Evolutionary conservation across 2,888 invertebrate species (phyloP), one percentile per base, ranked within the genome.

Genomic region (Dolomedes plantarius): DNA sequence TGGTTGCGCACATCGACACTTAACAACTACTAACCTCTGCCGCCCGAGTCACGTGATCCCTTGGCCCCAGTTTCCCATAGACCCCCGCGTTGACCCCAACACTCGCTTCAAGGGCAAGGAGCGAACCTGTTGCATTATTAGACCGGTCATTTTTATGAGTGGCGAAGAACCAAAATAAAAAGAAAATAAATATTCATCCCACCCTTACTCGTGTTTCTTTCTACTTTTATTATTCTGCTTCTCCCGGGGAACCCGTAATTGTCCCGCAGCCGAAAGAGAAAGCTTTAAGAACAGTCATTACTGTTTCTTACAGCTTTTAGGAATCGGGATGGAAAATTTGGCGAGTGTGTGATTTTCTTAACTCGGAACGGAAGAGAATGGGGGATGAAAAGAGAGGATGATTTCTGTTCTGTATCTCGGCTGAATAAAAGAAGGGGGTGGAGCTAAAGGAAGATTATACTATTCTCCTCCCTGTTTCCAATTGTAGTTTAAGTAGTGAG

Each of bases 61-160:
- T 77, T 77, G 83, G 83, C 83, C 83, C 77, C 77, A 85, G 83
- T 85, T 85, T 85, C 83, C 83, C 83, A 85, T 85, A 85, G 83
- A 85, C 83, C 77, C 65, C 77, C 56, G 64, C 56, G 56, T 23
- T 85, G 77, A 73, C 73, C 83, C 39, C 62, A 28, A 5, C 71
- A 72, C 62, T 82, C 69, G 23, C 39, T 36, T 64, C 74, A 74
- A 65, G 75, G 75, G 41, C 36, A 32, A 31, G 62, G 27, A 74
- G 19, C n/a, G 36, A 81, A 39, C 73, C 80, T 73, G 31, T 56
- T 68, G 23, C 46, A 75, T 75, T 74, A 81, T 81, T 81, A 81
- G 74, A 75, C 81, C 69, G 81, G 75, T 75, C 81, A 81, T 81
- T 81, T 46, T 75, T 81, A 81, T 32, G 81, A 75, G 75, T 41